Evolutionary conservation across 2,888 invertebrate species (phyloP), one percentile per base, ranked within the genome.

Genomic region (Trypoxylon attenuatum): DNA sequence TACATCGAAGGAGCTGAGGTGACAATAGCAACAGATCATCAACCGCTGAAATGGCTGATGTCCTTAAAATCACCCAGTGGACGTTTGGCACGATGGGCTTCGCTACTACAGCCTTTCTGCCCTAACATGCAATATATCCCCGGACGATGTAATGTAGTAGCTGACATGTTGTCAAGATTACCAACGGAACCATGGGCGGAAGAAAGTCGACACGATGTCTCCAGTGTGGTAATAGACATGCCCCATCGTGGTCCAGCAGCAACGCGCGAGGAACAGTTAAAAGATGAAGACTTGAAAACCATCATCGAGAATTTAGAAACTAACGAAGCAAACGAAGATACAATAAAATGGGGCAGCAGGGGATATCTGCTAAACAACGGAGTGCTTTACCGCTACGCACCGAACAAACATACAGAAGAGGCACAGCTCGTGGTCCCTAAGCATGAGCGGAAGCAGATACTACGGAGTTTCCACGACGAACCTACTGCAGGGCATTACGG

Each of bases 401-500:
- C n/a, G n/a, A n/a, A n/a, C 5, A 46, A 38, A 10, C 71, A 77
- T 2, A 1, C 29, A 2, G 79, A 82, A 39, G 75, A 79, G 10
- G 69, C 80, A 0, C 79, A 81, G 50, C 43, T 73, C 1, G 77
- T 82, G 0, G 64, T 81, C 0, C 73, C 78, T 0, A 10, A 5
- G n/a, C 62, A 69, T 2, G 71, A 68, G 27, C 47, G 68, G 22
- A 10, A 6, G 1, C 16, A 5, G 2, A 15, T 41, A 0, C 21
- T 67, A 0, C 8, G 10, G 0, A 1, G 19, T 4, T 76, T 71
- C 13, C 81, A 80, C 88, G 89, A 69, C 87, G 88, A 78, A 61
- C 84, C 10, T 87, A 89, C 49, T 87, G 89, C 0, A 5, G 76
- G 1, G 87, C 88, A 88, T 78, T 83, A 58, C 42, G 60, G 2